phyloP scores from a whole-genome alignment of 1,140 invertebrate genomes.

The Papilio dardanus region DNA sequence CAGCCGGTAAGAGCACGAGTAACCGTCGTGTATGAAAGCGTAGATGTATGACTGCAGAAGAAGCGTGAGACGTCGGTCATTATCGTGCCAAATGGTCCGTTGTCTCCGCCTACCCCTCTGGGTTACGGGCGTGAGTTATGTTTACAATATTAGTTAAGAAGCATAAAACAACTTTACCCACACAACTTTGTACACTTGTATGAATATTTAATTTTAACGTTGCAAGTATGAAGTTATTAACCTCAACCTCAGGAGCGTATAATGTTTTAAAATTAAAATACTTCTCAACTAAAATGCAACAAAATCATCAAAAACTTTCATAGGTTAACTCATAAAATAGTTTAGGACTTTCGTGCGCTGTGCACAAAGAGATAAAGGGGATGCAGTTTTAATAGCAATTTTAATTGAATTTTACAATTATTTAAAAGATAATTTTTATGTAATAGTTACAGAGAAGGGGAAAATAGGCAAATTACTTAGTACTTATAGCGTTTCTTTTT shows the following conservation, averaged over 20 bases:
- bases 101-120: too few relatives aligned
- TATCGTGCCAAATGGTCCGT: too few relatives aligned
- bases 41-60: too few relatives aligned
- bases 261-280: conserved; percentile 35
- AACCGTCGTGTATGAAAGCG: too few relatives aligned
- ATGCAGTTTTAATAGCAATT: background rate
- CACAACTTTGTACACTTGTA: background rate
- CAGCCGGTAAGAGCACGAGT: too few relatives aligned
- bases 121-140: too few relatives aligned
- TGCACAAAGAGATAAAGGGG: background rate
- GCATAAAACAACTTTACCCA: background rate
- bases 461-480: background rate
- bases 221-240: conserved; percentile 4
- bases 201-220: background rate
- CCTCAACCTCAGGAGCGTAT: background rate
- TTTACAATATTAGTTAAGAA: background rate
- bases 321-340: conserved; percentile 27
- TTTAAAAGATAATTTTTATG: background rate
- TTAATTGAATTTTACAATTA: background rate
- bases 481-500: too few relatives aligned
- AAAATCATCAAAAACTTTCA: conserved; percentile 27
- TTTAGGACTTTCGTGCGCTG: background rate
- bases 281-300: conserved; percentile 19
- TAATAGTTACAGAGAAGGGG: background rate
- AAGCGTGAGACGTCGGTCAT: too few relatives aligned